Percentiles rank a stretch among this genome's conserved stretches.
Conservation (phyloP, 2,797 vertebrate species). For the Thalassophryne amazonica region DNA sequence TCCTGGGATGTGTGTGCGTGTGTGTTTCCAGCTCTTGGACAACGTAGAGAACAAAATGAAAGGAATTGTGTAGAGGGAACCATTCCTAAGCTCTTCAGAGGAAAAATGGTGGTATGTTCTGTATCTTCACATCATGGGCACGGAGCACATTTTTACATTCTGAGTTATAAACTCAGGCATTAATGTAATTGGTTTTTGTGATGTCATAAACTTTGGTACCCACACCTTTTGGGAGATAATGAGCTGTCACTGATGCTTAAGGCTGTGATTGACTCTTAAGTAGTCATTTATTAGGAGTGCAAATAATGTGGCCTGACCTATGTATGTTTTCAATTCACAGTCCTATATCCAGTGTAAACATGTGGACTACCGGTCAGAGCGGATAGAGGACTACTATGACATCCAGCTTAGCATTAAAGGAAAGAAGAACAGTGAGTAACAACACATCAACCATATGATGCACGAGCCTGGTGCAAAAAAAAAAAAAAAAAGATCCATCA, state of each 20-base stretch:
- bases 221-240: no score
- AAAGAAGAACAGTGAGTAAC: slow-evolving; percentile 98
- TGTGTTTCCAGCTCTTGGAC: slow-evolving; percentile 89
- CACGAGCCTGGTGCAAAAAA: no score
- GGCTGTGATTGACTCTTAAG: no score
- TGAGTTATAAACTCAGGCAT: no score
- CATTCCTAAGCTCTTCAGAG: slow-evolving; percentile 97
- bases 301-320: neutral
- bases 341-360: slow-evolving; percentile 99
- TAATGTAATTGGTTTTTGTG: no score
- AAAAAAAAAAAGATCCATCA: no score
- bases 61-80: slow-evolving; percentile 99
- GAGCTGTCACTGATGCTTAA: no score
- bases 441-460: neutral
- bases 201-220: no score
- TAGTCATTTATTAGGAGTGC: slow-evolving; percentile 1
- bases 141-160: neutral
- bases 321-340: slow-evolving; percentile 67
- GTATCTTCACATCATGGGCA: neutral
- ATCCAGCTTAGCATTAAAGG: slow-evolving; percentile 99
- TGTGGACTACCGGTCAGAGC: slow-evolving; percentile 96
- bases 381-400: slow-evolving; percentile 99
- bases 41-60: slow-evolving; percentile 99
- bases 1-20: neutral
- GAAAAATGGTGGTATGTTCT: slow-evolving; percentile 98